A percentile compares a stretch with the other conserved stretches of the same genome.
Evolutionary conservation across 2,888 invertebrate species (phyloP).

Genomic region (Seira sanloemensis): DNA sequence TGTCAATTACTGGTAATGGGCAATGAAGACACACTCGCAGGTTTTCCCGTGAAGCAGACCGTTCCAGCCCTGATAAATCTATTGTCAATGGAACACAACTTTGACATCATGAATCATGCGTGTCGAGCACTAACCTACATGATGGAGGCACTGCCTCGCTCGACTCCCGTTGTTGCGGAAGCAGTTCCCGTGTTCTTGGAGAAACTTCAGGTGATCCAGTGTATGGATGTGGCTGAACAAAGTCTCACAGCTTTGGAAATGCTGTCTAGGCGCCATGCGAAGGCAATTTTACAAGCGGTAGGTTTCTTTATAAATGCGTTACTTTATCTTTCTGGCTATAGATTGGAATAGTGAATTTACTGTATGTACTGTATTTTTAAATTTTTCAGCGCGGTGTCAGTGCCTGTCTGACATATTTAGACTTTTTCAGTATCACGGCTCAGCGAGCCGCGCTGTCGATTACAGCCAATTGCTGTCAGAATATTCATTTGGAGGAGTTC

Average conservation of each 20-base stretch:
- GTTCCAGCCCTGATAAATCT: slow-evolving; percentile 95
- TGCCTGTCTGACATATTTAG: slow-evolving; percentile 96
- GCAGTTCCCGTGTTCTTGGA: slow-evolving; percentile 98
- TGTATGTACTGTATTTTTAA: slow-evolving; percentile 20
- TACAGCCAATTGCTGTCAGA: slow-evolving; percentile 98
- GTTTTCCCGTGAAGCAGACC: slow-evolving; percentile 98
- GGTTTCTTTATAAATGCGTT: slow-evolving; percentile 74
- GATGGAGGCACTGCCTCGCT: slow-evolving; percentile 98
- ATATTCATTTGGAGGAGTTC: slow-evolving; percentile 95
- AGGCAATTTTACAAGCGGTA: slow-evolving; percentile 94
- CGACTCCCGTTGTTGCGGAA: slow-evolving; percentile 96
- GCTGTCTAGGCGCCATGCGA: slow-evolving; percentile 96
- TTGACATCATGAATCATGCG: slow-evolving; percentile 99
- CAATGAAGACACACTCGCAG: slow-evolving; percentile 97
- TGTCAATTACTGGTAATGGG: slow-evolving; percentile 99
- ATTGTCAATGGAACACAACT: slow-evolving; percentile 97
- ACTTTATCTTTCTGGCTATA: not conserved
- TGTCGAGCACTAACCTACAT: slow-evolving; percentile 98
- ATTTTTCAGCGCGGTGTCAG: slow-evolving; percentile 89
- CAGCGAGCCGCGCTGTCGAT: slow-evolving; percentile 97
- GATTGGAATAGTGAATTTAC: too few relatives aligned
- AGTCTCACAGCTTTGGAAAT: slow-evolving; percentile 97
- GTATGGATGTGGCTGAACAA: slow-evolving; percentile 99
- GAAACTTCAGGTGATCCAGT: slow-evolving; percentile 97
- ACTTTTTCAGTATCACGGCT: slow-evolving; percentile 98